Percentiles rank a stretch among this genome's conserved stretches.
Conservation (phyloP, 2,888 invertebrate species). For the Pheosia tremula region DNA sequence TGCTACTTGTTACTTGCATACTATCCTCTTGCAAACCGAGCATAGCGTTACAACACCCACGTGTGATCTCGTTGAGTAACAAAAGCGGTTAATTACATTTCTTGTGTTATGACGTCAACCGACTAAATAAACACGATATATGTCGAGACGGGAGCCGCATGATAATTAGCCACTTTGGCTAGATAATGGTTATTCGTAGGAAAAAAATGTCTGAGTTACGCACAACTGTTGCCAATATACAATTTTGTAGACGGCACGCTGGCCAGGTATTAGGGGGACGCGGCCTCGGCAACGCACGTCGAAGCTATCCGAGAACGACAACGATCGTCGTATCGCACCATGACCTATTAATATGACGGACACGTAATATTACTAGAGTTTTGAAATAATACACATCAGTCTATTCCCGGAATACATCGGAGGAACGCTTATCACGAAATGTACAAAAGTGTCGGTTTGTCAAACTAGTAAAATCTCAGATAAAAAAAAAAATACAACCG, state of each 20-base stretch:
- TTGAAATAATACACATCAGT: too few relatives aligned
- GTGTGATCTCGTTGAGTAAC: background rate
- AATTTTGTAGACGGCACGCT: constrained; percentile 23
- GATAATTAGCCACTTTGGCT: constrained; percentile 36
- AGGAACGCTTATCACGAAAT: too few relatives aligned
- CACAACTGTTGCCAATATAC: constrained; percentile 31
- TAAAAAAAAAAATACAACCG: too few relatives aligned
- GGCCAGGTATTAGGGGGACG: constrained; percentile 26
- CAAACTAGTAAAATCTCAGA: too few relatives aligned
- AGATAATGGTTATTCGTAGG: constrained; percentile 35
- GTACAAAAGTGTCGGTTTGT: too few relatives aligned
- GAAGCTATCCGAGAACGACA: constrained; percentile 24
- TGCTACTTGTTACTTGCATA: background rate
- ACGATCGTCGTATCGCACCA: too few relatives aligned
- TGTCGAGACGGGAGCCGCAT: constrained; percentile 25
- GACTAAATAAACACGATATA: constrained; percentile 13
- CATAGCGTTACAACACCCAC: background rate
- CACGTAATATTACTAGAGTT: too few relatives aligned
- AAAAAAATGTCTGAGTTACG: constrained; percentile 28
- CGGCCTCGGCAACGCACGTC: constrained; percentile 18
- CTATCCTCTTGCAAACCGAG: too few relatives aligned
- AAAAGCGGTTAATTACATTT: constrained; percentile 3
- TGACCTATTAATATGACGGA: too few relatives aligned
- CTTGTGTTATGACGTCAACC: constrained; percentile 7
- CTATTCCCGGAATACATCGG: too few relatives aligned